Percentiles rank a stretch among this genome's conserved stretches.
Evolutionary conservation across 2,888 invertebrate species (phyloP).

Genomic region (Microlaimidae sp.): DNA sequence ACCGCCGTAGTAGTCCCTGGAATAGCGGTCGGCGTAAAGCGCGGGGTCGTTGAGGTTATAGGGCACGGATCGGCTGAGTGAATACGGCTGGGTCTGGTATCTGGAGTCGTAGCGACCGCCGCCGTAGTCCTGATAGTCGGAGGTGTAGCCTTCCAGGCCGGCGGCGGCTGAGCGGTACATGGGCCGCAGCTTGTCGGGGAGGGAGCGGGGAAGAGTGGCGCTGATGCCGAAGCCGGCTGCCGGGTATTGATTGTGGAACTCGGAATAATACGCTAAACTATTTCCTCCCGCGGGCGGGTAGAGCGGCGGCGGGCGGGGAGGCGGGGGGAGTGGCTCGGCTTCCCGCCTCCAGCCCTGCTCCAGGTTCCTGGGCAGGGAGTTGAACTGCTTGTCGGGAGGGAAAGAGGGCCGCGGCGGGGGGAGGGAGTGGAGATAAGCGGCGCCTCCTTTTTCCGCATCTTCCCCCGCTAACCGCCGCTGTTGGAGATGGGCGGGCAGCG

Average conservation of each 20-base stretch:
- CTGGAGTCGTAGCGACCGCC: neutral
- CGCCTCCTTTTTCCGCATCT: too few species aligned
- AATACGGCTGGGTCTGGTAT: neutral
- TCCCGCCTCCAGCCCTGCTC: slow-evolving; percentile 21
- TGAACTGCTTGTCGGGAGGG: slow-evolving; percentile 21
- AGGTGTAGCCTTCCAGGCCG: neutral
- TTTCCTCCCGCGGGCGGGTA: too few species aligned
- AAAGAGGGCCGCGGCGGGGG: neutral
- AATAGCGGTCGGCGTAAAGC: too few species aligned
- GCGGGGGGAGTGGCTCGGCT: too few species aligned
- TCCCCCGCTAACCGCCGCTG: neutral
- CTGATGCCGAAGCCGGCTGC: too few species aligned
- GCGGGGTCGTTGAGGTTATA: neutral
- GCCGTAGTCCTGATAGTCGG: slow-evolving; percentile 4
- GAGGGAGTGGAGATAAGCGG: neutral
- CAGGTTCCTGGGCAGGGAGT: slow-evolving; percentile 29
- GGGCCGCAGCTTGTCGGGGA: neutral
- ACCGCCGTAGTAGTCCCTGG: too few species aligned
- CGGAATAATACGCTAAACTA: too few species aligned
- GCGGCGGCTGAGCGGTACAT: neutral
- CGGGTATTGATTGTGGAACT: too few species aligned
- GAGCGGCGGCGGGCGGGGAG: too few species aligned
- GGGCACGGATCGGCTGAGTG: neutral
- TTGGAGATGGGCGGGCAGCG: neutral
- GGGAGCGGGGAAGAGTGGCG: too few species aligned